Evolutionary conservation across 2,797 vertebrate species (phyloP).

Genomic region (Coluber constrictor): DNA sequence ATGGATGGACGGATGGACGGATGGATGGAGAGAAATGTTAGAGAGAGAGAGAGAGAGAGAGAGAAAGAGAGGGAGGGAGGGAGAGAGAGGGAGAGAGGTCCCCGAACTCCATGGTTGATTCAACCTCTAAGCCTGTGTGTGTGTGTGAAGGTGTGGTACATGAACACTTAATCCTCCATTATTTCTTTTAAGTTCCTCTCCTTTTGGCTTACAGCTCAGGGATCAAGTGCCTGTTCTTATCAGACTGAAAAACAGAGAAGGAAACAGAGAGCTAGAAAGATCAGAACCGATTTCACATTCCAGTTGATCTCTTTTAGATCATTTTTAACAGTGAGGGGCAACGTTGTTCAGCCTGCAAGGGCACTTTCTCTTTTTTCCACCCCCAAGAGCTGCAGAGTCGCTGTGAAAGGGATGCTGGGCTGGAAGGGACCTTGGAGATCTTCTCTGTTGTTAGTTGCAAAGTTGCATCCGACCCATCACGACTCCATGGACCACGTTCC

Average conservation of each 20-base stretch:
- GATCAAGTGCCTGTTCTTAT: background rate
- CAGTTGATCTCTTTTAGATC: background rate
- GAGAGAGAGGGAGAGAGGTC: too few species aligned
- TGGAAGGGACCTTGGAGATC: background rate
- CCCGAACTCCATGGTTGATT: background rate
- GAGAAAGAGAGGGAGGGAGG: too few species aligned
- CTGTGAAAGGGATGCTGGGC: background rate
- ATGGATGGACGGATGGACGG: too few species aligned
- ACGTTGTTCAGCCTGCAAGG: background rate
- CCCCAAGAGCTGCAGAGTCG: background rate
- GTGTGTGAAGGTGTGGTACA: background rate
- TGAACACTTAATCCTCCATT: background rate
- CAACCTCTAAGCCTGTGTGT: rapidly evolving
- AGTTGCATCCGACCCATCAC: too few species aligned
- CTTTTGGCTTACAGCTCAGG: background rate
- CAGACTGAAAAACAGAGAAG: background rate
- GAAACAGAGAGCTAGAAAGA: background rate
- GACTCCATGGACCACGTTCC: too few species aligned
- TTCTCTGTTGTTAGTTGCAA: background rate
- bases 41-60: too few species aligned
- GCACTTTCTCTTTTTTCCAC: background rate
- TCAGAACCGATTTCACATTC: background rate
- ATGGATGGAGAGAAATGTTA: too few species aligned
- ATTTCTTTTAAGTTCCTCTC: background rate
- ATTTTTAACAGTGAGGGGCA: background rate